These are phyloP conservation scores for Scelioninae gen. 1 DNA, from an alignment of 2,888 invertebrate species.

Conservation along the genomic window DNA sequence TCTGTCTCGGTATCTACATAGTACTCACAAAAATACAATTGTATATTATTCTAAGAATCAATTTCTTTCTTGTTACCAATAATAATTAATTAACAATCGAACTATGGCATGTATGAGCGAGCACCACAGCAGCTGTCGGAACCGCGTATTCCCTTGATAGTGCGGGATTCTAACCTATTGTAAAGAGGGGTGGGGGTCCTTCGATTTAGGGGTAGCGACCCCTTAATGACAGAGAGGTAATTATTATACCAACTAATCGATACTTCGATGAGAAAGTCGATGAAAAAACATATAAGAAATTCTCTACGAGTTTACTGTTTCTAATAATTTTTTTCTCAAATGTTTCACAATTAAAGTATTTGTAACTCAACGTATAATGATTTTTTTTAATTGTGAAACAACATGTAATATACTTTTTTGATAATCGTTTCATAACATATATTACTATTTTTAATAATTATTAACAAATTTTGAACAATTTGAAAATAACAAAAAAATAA, in stretches of 20 bases:
- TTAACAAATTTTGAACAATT: too few relatives aligned
- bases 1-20: conserved; percentile 19
- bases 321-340: background rate
- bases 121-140: conserved; percentile 74
- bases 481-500: too few relatives aligned
- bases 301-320: conserved; percentile 42
- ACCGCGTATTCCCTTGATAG: conserved; percentile 67
- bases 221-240: conserved; percentile 82
- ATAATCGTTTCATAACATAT: too few relatives aligned
- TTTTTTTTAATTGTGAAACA: too few relatives aligned
- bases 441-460: too few relatives aligned
- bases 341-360: conserved; percentile 7
- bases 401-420: too few relatives aligned
- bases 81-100: conserved; percentile 79
- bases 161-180: conserved; percentile 76
- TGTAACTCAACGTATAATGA: too few relatives aligned
- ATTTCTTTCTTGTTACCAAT: conserved; percentile 61
- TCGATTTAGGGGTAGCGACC: conserved; percentile 75
- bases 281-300: conserved; percentile 69
- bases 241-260: conserved; percentile 84
- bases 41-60: conserved; percentile 42
- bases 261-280: conserved; percentile 80
- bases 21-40: conserved; percentile 10
- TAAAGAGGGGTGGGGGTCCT: conserved; percentile 72
- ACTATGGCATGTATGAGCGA: conserved; percentile 70